phyloP scores from a whole-genome alignment of 2,113 vertebrate genomes.

The Poicephalus gulielmi region DNA sequence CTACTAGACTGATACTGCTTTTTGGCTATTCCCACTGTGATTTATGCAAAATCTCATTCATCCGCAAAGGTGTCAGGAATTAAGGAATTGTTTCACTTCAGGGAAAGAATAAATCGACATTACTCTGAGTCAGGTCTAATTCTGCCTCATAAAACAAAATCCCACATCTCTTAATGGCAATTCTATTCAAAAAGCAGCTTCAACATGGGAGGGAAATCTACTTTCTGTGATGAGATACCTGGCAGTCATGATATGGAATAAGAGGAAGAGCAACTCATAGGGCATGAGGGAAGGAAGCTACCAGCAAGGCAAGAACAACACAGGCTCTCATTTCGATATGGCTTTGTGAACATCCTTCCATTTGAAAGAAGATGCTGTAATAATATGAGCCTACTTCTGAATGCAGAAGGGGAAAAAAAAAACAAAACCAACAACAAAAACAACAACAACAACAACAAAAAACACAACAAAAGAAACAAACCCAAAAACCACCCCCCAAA shows the following conservation, averaged over 20 bases:
- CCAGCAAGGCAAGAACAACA: background rate
- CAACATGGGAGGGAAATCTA: background rate
- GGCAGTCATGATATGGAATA: fast-evolving
- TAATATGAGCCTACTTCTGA: background rate
- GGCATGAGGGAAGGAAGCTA: background rate
- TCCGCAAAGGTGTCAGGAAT: background rate
- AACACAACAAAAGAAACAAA: too few species aligned
- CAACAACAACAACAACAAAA: too few species aligned
- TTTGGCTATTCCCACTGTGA: background rate
- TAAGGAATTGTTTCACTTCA: background rate
- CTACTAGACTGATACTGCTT: background rate
- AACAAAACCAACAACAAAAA: background rate
- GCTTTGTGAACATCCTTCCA: background rate
- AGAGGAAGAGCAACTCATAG: background rate
- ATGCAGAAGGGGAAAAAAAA: background rate
- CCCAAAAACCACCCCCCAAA: too few species aligned
- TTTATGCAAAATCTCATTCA: background rate
- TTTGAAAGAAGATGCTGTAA: background rate
- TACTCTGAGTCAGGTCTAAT: background rate
- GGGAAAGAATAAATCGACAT: background rate
- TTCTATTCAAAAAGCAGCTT: background rate
- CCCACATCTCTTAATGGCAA: background rate
- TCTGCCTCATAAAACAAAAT: background rate
- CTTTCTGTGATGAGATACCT: background rate
- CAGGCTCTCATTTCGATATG: background rate